Evolutionary conservation across 2,113 vertebrate species (phyloP).

Genomic region (Cricetomys ansorgei): DNA sequence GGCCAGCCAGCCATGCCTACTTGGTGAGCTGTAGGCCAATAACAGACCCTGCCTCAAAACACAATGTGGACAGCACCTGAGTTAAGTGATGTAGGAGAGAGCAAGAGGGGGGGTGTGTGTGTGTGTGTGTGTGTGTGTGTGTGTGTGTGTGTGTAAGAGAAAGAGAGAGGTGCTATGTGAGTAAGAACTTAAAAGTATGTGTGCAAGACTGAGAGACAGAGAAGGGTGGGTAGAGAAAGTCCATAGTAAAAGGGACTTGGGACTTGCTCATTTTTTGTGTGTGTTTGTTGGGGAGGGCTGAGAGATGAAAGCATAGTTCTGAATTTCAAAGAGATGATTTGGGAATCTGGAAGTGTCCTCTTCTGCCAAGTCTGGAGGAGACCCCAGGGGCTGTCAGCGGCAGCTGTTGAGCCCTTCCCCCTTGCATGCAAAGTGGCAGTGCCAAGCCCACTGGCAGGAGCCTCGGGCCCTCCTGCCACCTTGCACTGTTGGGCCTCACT

Average conservation of each 20-base stretch:
- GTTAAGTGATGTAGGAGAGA: not conserved
- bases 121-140: not conserved
- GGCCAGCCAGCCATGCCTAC: not conserved
- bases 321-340: slow-evolving; percentile 73
- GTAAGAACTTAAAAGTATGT: not conserved
- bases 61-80: not conserved
- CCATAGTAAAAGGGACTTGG: not conserved
- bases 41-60: not conserved
- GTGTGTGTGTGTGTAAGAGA: not conserved
- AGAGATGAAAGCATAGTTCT: not conserved
- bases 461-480: slow-evolving; percentile 66
- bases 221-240: not conserved
- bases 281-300: not conserved
- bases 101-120: not conserved
- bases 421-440: slow-evolving; percentile 68
- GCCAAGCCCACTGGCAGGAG: slow-evolving; percentile 21
- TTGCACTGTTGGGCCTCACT: slow-evolving; percentile 51
- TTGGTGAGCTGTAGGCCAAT: not conserved
- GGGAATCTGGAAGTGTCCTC: slow-evolving; percentile 75
- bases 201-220: not conserved
- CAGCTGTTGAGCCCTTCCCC: slow-evolving; percentile 76
- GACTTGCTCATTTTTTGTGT: slow-evolving; percentile 21
- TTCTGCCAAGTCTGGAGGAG: slow-evolving; percentile 67
- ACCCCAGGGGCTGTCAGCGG: slow-evolving; percentile 69
- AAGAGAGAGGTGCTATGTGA: not conserved